These are phyloP conservation scores for Thymelicus sylvestris DNA, from an alignment of 2,888 invertebrate species.

Conservation along the genomic window DNA sequence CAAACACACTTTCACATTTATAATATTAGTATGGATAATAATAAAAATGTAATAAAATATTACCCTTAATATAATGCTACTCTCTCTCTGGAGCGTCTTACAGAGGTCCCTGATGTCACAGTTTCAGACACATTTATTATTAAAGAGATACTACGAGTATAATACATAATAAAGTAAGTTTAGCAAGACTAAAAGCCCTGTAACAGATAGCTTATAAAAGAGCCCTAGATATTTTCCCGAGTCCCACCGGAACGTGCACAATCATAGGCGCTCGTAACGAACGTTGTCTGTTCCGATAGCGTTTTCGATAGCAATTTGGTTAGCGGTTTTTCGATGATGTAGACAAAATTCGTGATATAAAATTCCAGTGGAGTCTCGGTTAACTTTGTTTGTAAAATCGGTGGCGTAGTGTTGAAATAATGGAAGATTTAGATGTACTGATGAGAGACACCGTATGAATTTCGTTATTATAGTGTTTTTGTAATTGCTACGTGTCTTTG, in stretches of 20 bases:
- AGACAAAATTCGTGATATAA: slow-evolving; percentile 4
- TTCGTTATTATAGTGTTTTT: too few relatives aligned
- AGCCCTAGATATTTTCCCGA: background rate
- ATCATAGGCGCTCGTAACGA: slow-evolving; percentile 4
- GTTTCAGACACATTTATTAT: background rate
- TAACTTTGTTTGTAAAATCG: background rate
- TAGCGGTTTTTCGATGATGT: slow-evolving; percentile 2
- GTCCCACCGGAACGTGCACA: background rate
- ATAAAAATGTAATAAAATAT: too few relatives aligned
- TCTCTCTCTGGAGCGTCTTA: background rate
- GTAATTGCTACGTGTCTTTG: too few relatives aligned
- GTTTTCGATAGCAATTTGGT: slow-evolving; percentile 8
- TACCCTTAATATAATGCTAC: too few relatives aligned
- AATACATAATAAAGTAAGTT: background rate
- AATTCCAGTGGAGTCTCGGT: background rate
- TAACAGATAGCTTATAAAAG: slow-evolving; percentile 3
- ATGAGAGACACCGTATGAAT: too few relatives aligned
- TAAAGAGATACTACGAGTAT: background rate
- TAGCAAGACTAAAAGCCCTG: background rate
- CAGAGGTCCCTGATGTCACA: background rate
- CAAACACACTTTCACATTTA: too few relatives aligned
- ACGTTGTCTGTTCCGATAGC: slow-evolving; percentile 1
- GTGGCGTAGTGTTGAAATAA: background rate
- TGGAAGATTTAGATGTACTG: background rate
- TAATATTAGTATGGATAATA: too few relatives aligned